phyloP scores from a whole-genome alignment of 37 sponge, comb jelly and placozoan species.

The Chondrilla cf. caribensis region DNA sequence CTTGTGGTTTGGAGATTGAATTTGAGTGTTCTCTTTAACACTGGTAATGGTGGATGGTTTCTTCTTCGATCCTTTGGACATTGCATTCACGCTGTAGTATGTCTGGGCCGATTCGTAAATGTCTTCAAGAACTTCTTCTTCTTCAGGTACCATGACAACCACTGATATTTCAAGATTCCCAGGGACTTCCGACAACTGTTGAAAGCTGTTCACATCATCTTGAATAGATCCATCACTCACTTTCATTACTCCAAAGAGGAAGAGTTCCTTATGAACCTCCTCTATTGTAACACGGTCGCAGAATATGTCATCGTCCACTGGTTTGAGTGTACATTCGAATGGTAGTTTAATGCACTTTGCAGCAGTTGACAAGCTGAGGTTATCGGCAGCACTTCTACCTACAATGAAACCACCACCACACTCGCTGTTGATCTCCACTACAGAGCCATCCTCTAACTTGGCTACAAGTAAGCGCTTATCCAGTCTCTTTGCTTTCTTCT shows the following conservation, averaged over 20 bases:
- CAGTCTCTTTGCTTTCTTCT: background rate
- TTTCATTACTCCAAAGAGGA: constrained; percentile 8
- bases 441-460: background rate
- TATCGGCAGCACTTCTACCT: background rate
- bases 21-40: too few species aligned
- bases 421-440: background rate
- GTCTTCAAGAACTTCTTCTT: background rate
- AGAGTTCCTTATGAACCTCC: background rate
- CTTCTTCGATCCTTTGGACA: too few species aligned
- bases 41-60: too few species aligned
- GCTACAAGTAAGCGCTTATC: background rate
- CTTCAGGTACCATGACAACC: background rate
- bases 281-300: background rate
- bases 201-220: background rate
- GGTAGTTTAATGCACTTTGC: background rate
- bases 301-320: background rate
- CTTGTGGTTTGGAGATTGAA: too few species aligned
- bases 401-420: background rate
- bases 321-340: background rate
- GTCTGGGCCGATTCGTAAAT: background rate
- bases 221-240: background rate
- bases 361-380: background rate
- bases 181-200: background rate
- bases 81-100: background rate
- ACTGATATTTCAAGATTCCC: background rate